These are phyloP conservation scores for Zoroaster sp. DNA, from an alignment of 53 echinoderm and acorn worm genomes.

Conservation along the genomic window DNA sequence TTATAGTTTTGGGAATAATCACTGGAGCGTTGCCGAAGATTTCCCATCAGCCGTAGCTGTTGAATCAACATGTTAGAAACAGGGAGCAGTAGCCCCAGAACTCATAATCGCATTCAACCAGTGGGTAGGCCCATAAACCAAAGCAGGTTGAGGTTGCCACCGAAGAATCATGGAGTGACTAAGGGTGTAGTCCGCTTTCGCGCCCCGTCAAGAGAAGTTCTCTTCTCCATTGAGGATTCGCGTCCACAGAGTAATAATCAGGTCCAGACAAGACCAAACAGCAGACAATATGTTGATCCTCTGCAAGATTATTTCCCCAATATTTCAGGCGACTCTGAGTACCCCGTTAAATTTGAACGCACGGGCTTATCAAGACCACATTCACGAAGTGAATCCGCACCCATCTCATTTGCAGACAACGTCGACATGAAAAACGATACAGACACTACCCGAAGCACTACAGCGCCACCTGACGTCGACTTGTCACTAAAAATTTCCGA, in stretches of 20 bases:
- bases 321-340: background rate
- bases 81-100: slow-evolving; percentile 65
- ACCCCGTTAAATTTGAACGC: background rate
- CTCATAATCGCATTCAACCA: slow-evolving; percentile 59
- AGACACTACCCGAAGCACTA: background rate
- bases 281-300: slow-evolving; percentile 5
- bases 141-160: background rate
- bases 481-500: background rate
- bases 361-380: background rate
- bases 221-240: slow-evolving; percentile 33
- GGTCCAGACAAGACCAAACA: slow-evolving; percentile 2
- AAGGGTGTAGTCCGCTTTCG: background rate
- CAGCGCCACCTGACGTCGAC: slow-evolving; percentile 47
- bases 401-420: background rate
- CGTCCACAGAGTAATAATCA: background rate
- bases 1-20: background rate
- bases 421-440: background rate
- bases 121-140: background rate
- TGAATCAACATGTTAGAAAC: slow-evolving; percentile 56
- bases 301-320: slow-evolving; percentile 30
- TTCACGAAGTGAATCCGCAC: slow-evolving; percentile 54
- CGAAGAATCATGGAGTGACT: background rate
- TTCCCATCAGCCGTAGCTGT: background rate
- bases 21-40: background rate
- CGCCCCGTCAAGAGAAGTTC: background rate